Evolutionary conservation across 2,113 vertebrate species (phyloP).

Genomic region (Mus musculus): GRCm39 chr15:13009001-13009500

Average conservation of each 20-base stretch:
- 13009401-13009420: conserved; percentile 61
- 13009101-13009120: conserved; percentile 36
- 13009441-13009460: conserved; percentile 61
- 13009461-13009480: conserved; percentile 58
- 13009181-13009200: conserved; percentile 1
- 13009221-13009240: background rate
- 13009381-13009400: conserved; percentile 24
- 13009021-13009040: background rate
- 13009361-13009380: conserved; percentile 40
- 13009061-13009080: conserved; percentile 9
- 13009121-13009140: conserved; percentile 56
- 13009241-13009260: conserved; percentile 59
- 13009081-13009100: conserved; percentile 63
- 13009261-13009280: background rate
- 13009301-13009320: background rate
- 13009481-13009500: conserved; percentile 67
- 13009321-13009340: conserved; percentile 33
- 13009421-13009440: conserved; percentile 59
- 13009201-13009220: background rate
- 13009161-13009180: conserved; percentile 64
- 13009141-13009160: conserved; percentile 51
- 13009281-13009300: conserved; percentile 65
- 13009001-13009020: conserved; percentile 44
- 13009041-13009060: conserved; percentile 56
- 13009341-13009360: conserved; percentile 41